Conservation (phyloP, 2,888 invertebrate species). For the Antheraea assamensis region DNA sequence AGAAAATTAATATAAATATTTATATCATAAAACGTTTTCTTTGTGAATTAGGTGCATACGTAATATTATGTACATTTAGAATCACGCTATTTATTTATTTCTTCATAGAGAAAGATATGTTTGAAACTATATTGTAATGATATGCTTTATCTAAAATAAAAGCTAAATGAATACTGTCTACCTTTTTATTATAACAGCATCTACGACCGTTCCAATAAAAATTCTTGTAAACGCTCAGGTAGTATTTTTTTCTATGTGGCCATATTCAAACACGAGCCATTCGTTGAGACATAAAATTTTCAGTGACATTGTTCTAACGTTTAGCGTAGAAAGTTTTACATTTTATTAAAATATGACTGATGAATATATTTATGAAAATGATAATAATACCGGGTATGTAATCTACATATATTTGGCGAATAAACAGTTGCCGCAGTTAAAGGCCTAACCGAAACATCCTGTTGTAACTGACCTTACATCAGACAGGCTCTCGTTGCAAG, state of each 20-base stretch:
- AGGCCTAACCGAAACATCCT: conserved; percentile 27
- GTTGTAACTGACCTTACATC: conserved; percentile 63
- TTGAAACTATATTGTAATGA: background rate
- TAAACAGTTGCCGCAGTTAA: background rate
- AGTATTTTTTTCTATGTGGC: background rate
- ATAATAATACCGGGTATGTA: background rate
- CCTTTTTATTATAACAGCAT: background rate
- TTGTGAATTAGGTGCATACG: background rate
- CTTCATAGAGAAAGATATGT: background rate
- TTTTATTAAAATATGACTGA: background rate
- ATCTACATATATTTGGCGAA: background rate
- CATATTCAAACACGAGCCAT: background rate
- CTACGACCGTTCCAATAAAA: background rate
- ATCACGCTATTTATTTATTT: background rate
- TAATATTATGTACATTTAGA: no score
- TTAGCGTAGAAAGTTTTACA: background rate
- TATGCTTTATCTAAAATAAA: background rate
- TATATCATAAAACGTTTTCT: no score
- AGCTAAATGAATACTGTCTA: background rate
- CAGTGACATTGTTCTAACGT: background rate
- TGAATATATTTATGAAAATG: background rate
- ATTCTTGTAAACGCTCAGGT: background rate
- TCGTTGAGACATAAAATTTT: background rate
- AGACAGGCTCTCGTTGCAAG: conserved; percentile 41
- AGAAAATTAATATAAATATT: no score